Conservation (phyloP, 1,140 invertebrate genomes). For the Bombus impatiens region DNA sequence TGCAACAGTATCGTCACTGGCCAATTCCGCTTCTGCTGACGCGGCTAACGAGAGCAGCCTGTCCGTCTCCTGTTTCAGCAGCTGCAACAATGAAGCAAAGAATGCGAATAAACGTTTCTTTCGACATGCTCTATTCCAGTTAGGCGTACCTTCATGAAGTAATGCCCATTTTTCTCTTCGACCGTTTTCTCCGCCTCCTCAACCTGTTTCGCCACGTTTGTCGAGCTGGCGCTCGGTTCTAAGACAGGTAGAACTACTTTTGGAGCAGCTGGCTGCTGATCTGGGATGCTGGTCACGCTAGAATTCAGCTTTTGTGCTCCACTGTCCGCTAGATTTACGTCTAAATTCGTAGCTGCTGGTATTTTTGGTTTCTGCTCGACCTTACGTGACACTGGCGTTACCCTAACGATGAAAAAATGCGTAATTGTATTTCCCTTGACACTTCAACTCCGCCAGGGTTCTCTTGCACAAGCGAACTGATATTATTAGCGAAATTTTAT, state of each 20-base stretch:
- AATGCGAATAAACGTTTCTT: neutral
- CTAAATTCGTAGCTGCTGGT: conserved; percentile 15
- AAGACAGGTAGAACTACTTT: conserved; percentile 81
- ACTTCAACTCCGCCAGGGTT: neutral
- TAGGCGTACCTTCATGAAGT: conserved; percentile 85
- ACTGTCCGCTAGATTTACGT: conserved; percentile 34
- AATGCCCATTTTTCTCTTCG: conserved; percentile 87
- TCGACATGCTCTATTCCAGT: neutral
- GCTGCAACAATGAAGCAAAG: conserved; percentile 69
- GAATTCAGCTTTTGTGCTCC: conserved; percentile 46
- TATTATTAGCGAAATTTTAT: neutral
- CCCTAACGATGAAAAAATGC: conserved; percentile 25
- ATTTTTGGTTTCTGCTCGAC: conserved; percentile 52
- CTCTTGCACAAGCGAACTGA: no score
- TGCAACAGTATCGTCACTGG: conserved; percentile 68
- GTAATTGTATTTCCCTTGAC: neutral
- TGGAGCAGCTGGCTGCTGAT: conserved; percentile 81
- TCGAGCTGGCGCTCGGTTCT: conserved; percentile 71
- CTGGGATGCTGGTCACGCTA: conserved; percentile 75
- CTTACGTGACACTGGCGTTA: conserved; percentile 53
- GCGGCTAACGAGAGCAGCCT: conserved; percentile 87
- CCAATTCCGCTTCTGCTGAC: conserved; percentile 86
- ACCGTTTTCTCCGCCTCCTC: conserved; percentile 64
- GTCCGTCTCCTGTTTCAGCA: conserved; percentile 88
- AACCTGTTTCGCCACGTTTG: conserved; percentile 69